Base-by-base conservation (phyloP, 2,113 vertebrate genomes). In the Bungarus multicinctus region DNA sequence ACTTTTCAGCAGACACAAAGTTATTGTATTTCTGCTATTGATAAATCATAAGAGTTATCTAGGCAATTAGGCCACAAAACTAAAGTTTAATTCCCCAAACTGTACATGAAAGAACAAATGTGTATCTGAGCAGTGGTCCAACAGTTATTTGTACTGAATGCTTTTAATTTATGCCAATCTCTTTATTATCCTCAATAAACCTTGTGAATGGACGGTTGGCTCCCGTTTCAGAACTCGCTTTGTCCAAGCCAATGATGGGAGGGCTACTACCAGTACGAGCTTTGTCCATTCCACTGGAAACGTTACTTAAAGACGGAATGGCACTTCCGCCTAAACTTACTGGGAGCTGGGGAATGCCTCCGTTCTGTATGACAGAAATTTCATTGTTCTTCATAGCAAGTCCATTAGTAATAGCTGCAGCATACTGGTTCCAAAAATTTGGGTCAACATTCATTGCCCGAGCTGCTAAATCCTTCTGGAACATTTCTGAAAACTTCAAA, bases 331-430 rank as follows among this genome's bases (percentile, higher is more conserved):
- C 98, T 5, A 99, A 98, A 97, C 99, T 99, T 94, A 99, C 98
- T 1, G 99, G 99, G 94, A 99, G 98, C 96, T 98, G 99, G 94
- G 98, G 98, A 96, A 99, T 98, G 95, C 99, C 99, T 93, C 99
- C 99, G 0, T 99, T 99, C 98, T 99, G 99, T 98, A 99, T 99
- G 97, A 99, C 99, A 23, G 99, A 99, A 95, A 99, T 99, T 97
- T 99, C 99, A 91, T 99, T 99, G 98, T 99, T 99, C 97, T 99
- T 99, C 98, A 99, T 99, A 95, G 99, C 99, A 92, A 99, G 98
- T 90, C 99, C 99, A 0, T 99, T 99, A 93, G 98, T 99, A 98
- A 99, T 99, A 94, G 99, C 99, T 7, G 99, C 99, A 0, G 99
- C 99, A 0, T 99, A 99, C 95, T 99, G 99, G 97, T 99, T 99